Evolutionary conservation across 2,888 invertebrate species (phyloP), one percentile per base, ranked within the genome.

Genomic region (Andricus curvator): DNA sequence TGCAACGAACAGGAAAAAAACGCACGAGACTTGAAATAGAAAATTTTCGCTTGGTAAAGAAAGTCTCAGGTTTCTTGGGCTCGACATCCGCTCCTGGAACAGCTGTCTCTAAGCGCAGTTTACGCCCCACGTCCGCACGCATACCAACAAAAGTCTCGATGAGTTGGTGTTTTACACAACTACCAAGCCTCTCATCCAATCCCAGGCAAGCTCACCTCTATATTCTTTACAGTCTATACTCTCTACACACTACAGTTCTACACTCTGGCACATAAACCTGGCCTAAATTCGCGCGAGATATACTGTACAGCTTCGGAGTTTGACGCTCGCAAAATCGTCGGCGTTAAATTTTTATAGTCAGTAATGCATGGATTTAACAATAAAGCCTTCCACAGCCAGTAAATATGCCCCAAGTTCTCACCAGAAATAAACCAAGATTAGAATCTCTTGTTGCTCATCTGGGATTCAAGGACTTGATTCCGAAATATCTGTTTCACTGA

Each of bases 51-150:
- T 33, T 51, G 70, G 70, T 51, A 74, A 74, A 56, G 37, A 25
- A 51, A 74, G 9, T 56, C 76, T 76, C 80, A 66, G n/a, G 64
- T 62, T 67, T 66, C 29, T 60, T 44, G 64, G n/a, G 20, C 20
- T 78, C n/a, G 81, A 77, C 62, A 9, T 85, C 92, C 92, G 90
- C 81, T 84, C 90, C 91, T 92, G 92, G 84, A 87, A 89, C 92
- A 91, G 92, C 92, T 92, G 92, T 91, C 91, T 90, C 88, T 90
- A 89, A 90, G 91, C 90, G 86, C 89, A 89, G 89, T 91, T 91
- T 90, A 89, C 90, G 88, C 88, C 88, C 87, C 87, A 84, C 83
- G 81, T 87, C 86, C 85, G 79, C 82, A 81, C 82, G 67, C 84
- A 84, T 84, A 83, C 77, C 78, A 37, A 25, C 79, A 60, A 60